Evolutionary conservation across 2,797 vertebrate genomes (phyloP).

Genomic region (Rhodeus uyekii): DNA sequence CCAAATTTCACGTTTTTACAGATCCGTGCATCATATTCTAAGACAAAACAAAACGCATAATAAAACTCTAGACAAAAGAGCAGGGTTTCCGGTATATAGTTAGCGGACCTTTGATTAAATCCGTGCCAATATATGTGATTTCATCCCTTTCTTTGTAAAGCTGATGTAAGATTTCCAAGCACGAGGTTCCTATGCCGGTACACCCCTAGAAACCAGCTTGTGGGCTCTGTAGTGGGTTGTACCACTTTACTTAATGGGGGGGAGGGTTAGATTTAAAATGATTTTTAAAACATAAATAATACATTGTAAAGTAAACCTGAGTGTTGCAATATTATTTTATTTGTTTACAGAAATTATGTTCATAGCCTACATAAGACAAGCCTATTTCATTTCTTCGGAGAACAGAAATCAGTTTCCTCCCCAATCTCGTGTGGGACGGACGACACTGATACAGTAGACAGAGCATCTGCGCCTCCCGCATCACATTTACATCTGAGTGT

Average conservation of each 20-base stretch:
- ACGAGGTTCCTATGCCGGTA: conserved; percentile 37
- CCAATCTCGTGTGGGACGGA: background rate
- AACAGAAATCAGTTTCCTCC: background rate
- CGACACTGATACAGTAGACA: background rate
- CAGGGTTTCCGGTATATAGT: background rate
- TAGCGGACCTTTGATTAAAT: background rate
- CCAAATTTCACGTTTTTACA: background rate
- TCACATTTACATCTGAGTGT: conserved; percentile 25
- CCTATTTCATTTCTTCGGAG: background rate
- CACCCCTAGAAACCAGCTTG: conserved; percentile 20
- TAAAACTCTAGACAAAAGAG: background rate
- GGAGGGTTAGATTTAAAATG: background rate
- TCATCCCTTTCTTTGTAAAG: conserved; percentile 14
- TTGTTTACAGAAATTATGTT: background rate
- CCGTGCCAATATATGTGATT: background rate
- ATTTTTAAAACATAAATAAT: background rate
- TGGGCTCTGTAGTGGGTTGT: conserved; percentile 42
- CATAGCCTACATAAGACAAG: background rate
- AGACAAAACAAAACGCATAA: background rate
- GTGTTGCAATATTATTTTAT: background rate
- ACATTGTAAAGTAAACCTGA: fast-evolving
- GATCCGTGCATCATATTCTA: background rate
- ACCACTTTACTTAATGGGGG: conserved; percentile 27
- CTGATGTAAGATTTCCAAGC: conserved; percentile 13
- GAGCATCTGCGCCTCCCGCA: conserved; percentile 35